A percentile compares a stretch with the other conserved stretches of the same genome.
Conservation (phyloP, 2,797 vertebrate species). For the Coilia nasus region DNA sequence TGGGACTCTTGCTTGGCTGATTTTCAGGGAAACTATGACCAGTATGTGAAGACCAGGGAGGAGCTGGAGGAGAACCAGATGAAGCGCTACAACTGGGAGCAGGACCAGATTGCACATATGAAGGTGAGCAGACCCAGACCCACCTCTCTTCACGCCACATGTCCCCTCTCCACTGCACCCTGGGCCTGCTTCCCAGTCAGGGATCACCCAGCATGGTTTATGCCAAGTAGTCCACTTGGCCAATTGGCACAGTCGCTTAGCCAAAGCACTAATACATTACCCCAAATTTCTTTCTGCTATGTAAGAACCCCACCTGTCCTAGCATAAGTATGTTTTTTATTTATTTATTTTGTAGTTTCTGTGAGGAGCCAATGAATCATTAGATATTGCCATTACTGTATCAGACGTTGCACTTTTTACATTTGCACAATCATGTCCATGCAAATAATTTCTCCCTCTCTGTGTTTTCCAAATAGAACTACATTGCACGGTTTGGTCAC, state of each 20-base stretch:
- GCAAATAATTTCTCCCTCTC: background rate
- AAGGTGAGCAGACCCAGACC: conserved; percentile 62
- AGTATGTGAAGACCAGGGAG: conserved; percentile 96
- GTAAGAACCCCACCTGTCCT: background rate
- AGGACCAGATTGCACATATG: conserved; percentile 98
- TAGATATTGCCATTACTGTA: no score
- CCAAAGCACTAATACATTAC: background rate
- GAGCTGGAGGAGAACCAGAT: conserved; percentile 99
- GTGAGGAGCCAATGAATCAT: no score
- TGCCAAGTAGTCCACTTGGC: conserved; percentile 10
- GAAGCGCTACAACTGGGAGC: conserved; percentile 99
- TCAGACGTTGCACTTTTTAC: background rate
- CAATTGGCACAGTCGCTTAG: background rate
- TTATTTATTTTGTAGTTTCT: no score
- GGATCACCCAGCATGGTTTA: background rate
- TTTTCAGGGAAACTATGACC: conserved; percentile 94
- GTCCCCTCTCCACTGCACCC: background rate
- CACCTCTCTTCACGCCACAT: background rate
- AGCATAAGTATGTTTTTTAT: no score
- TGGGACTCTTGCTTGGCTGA: background rate
- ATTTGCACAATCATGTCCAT: background rate
- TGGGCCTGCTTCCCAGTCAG: background rate
- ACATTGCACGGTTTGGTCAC: conserved; percentile 97
- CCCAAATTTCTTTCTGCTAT: background rate
- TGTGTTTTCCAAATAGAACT: conserved; percentile 80